Base-by-base conservation (phyloP, 1,140 invertebrate genomes). In the Leptinotarsa texana region DNA sequence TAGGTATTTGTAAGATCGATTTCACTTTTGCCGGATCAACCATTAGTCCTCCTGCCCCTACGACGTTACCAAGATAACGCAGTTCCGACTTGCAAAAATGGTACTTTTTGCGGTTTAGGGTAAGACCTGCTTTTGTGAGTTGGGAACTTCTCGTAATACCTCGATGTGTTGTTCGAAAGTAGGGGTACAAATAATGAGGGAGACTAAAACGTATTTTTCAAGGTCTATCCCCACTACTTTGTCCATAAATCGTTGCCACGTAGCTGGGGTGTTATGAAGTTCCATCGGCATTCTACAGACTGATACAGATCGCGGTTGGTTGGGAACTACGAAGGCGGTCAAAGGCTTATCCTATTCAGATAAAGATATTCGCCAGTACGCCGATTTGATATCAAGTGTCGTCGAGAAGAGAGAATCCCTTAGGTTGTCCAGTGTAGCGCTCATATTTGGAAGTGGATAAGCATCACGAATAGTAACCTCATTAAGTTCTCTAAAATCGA, bases 231-330 rank as follows among this genome's bases (percentile, higher is more conserved):
- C 74, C 65, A 84, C 79, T 4, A 85, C 66, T 4, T 27, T 63
- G 67, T 84, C 83, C 74, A 84, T 81, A 18, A 81, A 73, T 1
- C 76, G 72, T 13, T 72, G 67, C 4, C 67, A 75, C 4, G 74
- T 75, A 6, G 73, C 63, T 15, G 75, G 51, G 48, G 18, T 24
- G 48, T 66, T 49, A 72, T 5, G 2, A 15, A 71, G 17, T 13
- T 27, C 18, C 4, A 67, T 24, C 3, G 65, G 65, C 49, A 51
- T 3, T 17, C 49, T 11, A 13, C 1, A 17, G 71, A 84, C 69
- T 83, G 76, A 71, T 77, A 86, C 8, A 84, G 74, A 6, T 82
- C 83, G 66, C 82, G 77, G 18, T 82, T n/a, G 1, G 85, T n/a
- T n/a, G n/a, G n/a, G 80, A 13, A 24, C 4, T 76, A 77, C 75